Base-by-base conservation (phyloP, 2,888 invertebrate genomes). In the Tryphoninae sp. region DNA sequence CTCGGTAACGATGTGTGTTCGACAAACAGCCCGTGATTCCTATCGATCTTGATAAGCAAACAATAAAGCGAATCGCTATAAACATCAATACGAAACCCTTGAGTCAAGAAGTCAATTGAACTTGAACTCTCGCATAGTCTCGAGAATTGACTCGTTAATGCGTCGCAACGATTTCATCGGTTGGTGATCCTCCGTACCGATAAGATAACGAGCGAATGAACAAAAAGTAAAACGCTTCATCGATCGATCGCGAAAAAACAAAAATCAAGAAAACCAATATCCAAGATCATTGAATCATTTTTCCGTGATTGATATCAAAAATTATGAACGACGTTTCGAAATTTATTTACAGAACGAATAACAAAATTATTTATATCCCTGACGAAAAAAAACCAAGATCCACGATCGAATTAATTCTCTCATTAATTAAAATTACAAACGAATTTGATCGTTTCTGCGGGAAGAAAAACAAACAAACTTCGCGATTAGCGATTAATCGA, bases 21-120 rank as follows among this genome's bases (percentile, higher is more conserved):
- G n/a, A 40, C 33, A 9, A 13, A 19, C 45, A 3, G 33, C 6
- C 2, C 8, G 22, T 33, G 68, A 59, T 33, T 59, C 22, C 16
- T 23, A 45, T 49, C 45, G 42, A 76, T 26, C n/a, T 19, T 55
- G 58, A 76, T 23, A 59, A 58, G 26, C n/a, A 42, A 68, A 23
- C 40, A 72, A 26, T 22, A 6, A 42, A 11, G 9, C 53, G 33
- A 4, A 33, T 33, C 33, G 33, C 33, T 33, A 33, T 33, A 33
- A 33, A 33, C 6, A 33, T 33, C 19, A 33, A 26, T 68, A 68
- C 7, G 8, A 33, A 68, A 65, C 49, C n/a, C 51, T 51, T 8
- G n/a, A 51, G 2, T 68, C 53, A 62, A 53, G 53, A 3, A 69
- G 53, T 26, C 16, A 42, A 51, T 26, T 42, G n/a, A 26, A 61